phyloP scores from a whole-genome alignment of 2,888 invertebrate species.

The Scrobipalpa atriplicella region DNA sequence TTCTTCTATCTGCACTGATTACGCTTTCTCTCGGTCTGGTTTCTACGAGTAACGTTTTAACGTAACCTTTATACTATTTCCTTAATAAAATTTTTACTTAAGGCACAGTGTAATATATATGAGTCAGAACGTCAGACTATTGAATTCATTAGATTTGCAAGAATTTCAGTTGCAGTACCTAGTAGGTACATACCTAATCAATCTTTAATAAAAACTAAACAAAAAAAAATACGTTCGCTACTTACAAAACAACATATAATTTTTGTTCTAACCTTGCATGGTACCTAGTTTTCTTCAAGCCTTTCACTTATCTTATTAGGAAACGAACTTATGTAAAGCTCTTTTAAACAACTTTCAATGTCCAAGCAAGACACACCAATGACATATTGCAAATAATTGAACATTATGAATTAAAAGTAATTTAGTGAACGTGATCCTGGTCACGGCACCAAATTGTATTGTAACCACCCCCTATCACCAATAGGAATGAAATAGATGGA shows the following conservation, averaged over 20 bases:
- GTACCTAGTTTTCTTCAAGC: background rate
- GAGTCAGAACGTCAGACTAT: too few species aligned
- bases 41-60: slow-evolving; percentile 25
- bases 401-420: background rate
- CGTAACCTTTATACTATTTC: slow-evolving; percentile 24
- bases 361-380: background rate
- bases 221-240: background rate
- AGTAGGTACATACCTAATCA: background rate
- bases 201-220: background rate
- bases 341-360: slow-evolving; percentile 5
- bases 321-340: slow-evolving; percentile 11
- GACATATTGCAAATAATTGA: background rate
- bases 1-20: slow-evolving; percentile 24
- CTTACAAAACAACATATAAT: background rate
- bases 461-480: too few species aligned
- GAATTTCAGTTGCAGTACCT: background rate
- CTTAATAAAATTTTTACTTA: slow-evolving; percentile 16
- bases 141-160: background rate
- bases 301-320: background rate
- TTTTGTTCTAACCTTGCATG: background rate
- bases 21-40: slow-evolving; percentile 33
- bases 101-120: background rate
- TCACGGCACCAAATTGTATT: slow-evolving; percentile 1
- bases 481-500: background rate
- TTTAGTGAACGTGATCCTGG: background rate